Conservation (phyloP, 2,797 vertebrate genomes). For the Sardinella longiceps region DNA sequence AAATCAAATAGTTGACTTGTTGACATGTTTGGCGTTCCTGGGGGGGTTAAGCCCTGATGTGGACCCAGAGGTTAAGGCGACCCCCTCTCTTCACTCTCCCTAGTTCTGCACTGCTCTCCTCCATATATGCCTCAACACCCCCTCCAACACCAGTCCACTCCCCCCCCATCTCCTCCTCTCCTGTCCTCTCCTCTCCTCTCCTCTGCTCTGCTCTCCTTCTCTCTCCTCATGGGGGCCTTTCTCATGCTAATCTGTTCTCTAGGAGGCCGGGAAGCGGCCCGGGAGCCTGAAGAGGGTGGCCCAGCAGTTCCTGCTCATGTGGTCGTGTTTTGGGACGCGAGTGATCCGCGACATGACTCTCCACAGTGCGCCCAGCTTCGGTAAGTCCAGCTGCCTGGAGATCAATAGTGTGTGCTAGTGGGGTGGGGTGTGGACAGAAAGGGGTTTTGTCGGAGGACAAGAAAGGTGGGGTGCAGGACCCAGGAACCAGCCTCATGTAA, state of each 20-base stretch:
- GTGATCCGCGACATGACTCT: conserved; percentile 99
- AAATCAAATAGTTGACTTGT: conserved; percentile 87
- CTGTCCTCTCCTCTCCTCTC: conserved; percentile 56
- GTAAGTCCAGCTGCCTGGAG: conserved; percentile 70
- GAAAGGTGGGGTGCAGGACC: no score
- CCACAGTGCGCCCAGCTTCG: conserved; percentile 98
- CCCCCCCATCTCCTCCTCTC: conserved; percentile 51
- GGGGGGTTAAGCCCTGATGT: conserved; percentile 76
- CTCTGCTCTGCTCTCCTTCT: conserved; percentile 41
- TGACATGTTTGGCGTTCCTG: conserved; percentile 83
- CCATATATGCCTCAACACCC: conserved; percentile 46
- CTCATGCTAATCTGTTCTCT: conserved; percentile 80
- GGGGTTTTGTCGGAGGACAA: neutral
- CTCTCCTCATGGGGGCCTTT: conserved; percentile 62
- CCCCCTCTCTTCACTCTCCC: conserved; percentile 56
- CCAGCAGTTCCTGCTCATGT: conserved; percentile 99
- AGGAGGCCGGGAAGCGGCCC: conserved; percentile 95
- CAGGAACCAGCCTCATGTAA: no score
- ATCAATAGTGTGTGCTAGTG: neutral
- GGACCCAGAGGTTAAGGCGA: conserved; percentile 74
- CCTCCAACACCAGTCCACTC: neutral
- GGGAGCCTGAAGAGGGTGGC: conserved; percentile 95
- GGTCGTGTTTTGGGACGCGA: conserved; percentile 98
- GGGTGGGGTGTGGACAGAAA: neutral
- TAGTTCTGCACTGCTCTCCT: conserved; percentile 38